Evolutionary conservation across 1,140 invertebrate genomes (phyloP).

Genomic region (Drosophila yakuba): DNA sequence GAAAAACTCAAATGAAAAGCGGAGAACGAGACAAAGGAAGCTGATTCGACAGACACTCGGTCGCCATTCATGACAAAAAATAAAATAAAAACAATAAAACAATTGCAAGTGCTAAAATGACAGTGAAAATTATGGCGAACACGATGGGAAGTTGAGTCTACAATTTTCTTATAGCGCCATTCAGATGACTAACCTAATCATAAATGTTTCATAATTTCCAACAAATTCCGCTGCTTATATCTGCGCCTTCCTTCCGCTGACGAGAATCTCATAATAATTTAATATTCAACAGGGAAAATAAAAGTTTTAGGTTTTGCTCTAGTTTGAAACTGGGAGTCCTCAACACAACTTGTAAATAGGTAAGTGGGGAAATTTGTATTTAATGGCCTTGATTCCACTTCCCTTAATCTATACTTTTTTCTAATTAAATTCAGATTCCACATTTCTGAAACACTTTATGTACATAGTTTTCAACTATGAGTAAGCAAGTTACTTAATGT

Average conservation of each 20-base stretch:
- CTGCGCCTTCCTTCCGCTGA: constrained; percentile 55
- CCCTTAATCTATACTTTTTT: no score
- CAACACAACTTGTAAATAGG: constrained; percentile 3
- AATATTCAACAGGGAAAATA: constrained; percentile 23
- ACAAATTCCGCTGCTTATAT: constrained; percentile 7
- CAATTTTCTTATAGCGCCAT: constrained; percentile 35
- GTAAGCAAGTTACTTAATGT: no score
- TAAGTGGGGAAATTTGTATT: not conserved
- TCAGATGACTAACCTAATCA: constrained; percentile 42
- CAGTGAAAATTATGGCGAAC: constrained; percentile 4
- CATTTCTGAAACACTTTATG: no score
- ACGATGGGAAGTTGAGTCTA: constrained; percentile 22
- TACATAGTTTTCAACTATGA: no score
- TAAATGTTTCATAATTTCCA: constrained; percentile 73
- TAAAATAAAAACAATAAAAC: constrained; percentile 13
- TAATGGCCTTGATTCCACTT: no score
- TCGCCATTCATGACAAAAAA: constrained; percentile 54
- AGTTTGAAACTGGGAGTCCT: constrained; percentile 9
- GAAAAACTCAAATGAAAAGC: constrained; percentile 15
- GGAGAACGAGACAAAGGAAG: constrained; percentile 21
- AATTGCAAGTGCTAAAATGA: constrained; percentile 22
- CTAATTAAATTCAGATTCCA: no score
- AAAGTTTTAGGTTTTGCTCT: constrained; percentile 10
- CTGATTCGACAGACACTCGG: constrained; percentile 52
- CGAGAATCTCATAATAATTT: constrained; percentile 62